Conservation (phyloP, 2,888 invertebrate genomes). For the Erebia ligea region DNA sequence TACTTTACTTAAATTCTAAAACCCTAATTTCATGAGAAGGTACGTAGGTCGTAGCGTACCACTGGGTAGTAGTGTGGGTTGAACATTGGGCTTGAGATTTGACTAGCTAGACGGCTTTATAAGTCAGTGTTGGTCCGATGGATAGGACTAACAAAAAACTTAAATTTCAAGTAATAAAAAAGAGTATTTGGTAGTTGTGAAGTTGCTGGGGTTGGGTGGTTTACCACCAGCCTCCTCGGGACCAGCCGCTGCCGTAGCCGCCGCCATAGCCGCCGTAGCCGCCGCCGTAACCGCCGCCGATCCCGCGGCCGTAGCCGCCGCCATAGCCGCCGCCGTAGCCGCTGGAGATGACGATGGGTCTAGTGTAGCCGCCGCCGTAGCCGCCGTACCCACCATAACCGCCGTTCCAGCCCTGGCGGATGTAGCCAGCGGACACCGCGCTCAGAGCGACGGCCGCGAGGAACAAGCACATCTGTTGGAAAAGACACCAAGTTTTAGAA, state of each 20-base stretch:
- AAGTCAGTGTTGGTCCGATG: not conserved
- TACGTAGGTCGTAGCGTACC: not conserved
- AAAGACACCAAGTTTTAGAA: too few species aligned
- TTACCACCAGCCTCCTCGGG: constrained; percentile 33
- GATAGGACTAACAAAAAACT: not conserved
- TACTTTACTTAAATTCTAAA: not conserved
- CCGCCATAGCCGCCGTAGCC: constrained; percentile 37
- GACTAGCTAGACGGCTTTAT: not conserved
- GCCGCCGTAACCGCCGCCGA: constrained; percentile 24
- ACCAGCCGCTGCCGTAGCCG: constrained; percentile 26
- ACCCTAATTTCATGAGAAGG: not conserved
- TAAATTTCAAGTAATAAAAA: not conserved
- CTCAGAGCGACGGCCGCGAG: constrained; percentile 45
- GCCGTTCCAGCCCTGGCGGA: constrained; percentile 42
- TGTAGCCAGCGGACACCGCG: constrained; percentile 55
- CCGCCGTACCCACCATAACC: constrained; percentile 14
- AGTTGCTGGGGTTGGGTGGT: not conserved
- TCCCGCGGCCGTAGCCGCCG: constrained; percentile 29
- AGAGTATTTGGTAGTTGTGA: not conserved
- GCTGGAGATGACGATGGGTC: constrained; percentile 17
- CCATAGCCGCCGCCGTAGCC: constrained; percentile 35
- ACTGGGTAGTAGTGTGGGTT: not conserved
- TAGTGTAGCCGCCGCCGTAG: constrained; percentile 32
- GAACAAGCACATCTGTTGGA: constrained; percentile 40
- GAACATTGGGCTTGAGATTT: not conserved